phyloP scores from a whole-genome alignment of 1,140 invertebrate species.

The Sinella curviseta region DNA sequence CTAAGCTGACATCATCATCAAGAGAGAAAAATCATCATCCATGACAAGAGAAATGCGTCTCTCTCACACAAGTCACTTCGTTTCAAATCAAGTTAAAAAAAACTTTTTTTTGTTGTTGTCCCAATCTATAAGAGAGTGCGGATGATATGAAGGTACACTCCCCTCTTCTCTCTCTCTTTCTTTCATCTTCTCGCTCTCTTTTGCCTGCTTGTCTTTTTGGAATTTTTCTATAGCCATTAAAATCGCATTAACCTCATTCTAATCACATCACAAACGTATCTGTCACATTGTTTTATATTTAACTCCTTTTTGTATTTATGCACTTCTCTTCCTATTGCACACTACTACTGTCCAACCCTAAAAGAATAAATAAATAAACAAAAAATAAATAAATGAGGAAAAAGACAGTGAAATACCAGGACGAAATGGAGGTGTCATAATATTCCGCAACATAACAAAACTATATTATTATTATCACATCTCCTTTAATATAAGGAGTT shows the following conservation, averaged over 20 bases:
- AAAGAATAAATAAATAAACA: not conserved
- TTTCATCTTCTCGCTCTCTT: not conserved
- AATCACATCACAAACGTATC: slow-evolving; percentile 37
- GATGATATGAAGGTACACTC: not conserved
- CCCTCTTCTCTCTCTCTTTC: not conserved
- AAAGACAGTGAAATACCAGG: not conserved
- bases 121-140: not conserved
- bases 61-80: slow-evolving; percentile 2
- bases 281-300: slow-evolving; percentile 48
- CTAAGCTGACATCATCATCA: slow-evolving; percentile 4
- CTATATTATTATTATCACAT: not conserved
- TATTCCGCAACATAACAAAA: not conserved
- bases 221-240: slow-evolving; percentile 50
- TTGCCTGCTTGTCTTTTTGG: slow-evolving; percentile 46
- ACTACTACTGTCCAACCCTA: not conserved
- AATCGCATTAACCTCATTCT: slow-evolving; percentile 51
- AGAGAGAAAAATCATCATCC: not conserved
- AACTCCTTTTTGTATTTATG: slow-evolving; percentile 35
- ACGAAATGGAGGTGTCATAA: not conserved
- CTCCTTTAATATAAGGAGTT: no score
- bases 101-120: not conserved
- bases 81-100: slow-evolving; percentile 16
- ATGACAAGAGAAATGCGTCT: slow-evolving; percentile 13
- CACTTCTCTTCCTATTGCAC: not conserved
- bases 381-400: not conserved